Conservation (phyloP, 2,888 invertebrate genomes). For the Megamerina dolium region DNA sequence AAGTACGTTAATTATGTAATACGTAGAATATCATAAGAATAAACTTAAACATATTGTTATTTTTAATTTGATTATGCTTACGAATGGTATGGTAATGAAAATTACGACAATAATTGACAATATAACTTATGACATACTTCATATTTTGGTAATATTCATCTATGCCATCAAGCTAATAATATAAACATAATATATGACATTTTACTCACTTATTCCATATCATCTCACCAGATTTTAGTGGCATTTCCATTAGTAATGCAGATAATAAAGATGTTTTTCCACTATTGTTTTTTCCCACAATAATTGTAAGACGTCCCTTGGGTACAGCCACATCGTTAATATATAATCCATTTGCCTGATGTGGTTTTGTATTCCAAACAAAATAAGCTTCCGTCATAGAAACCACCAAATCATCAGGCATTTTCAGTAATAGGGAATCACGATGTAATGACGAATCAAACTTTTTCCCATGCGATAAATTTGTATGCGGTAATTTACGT, state of each 20-base stretch:
- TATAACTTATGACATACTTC: too few species aligned
- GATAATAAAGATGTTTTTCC: slow-evolving; percentile 75
- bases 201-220: slow-evolving; percentile 57
- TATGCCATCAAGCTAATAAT: background rate
- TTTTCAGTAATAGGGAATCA: slow-evolving; percentile 41
- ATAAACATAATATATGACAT: background rate
- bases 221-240: slow-evolving; percentile 59
- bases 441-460: slow-evolving; percentile 29
- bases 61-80: too few species aligned
- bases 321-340: slow-evolving; percentile 47
- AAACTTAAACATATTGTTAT: too few species aligned
- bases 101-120: too few species aligned
- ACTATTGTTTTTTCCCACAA: slow-evolving; percentile 74
- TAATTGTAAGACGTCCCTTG: slow-evolving; percentile 59
- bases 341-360: slow-evolving; percentile 20
- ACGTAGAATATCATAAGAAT: too few species aligned
- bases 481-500: slow-evolving; percentile 20
- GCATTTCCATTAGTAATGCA: slow-evolving; percentile 76
- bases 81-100: too few species aligned
- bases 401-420: slow-evolving; percentile 45
- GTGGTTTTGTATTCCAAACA: slow-evolving; percentile 31
- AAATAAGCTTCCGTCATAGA: slow-evolving; percentile 42
- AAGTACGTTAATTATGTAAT: too few species aligned
- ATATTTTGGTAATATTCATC: too few species aligned
- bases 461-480: slow-evolving; percentile 3